Evolutionary conservation across 2,888 invertebrate genomes (phyloP).

Genomic region (Perdita meconis): DNA sequence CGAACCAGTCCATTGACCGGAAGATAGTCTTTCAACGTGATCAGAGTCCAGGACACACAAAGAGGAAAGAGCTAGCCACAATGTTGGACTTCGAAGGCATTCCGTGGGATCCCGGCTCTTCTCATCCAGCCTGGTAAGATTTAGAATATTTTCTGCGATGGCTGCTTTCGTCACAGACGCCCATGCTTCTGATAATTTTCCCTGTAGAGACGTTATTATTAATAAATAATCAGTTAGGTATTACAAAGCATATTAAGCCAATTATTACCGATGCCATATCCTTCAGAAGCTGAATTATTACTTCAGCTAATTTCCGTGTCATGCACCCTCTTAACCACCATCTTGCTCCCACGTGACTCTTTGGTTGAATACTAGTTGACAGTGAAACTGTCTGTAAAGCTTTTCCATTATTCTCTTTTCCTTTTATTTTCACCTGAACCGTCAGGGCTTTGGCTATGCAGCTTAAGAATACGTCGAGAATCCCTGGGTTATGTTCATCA

Average conservation of each 20-base stretch:
- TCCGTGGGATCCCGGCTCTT: constrained; percentile 89
- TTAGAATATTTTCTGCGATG: constrained; percentile 93
- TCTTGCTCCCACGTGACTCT: constrained; percentile 85
- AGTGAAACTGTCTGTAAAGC: constrained; percentile 86
- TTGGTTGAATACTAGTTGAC: constrained; percentile 86
- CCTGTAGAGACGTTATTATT: constrained; percentile 86
- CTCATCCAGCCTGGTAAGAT: constrained; percentile 92
- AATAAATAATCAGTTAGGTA: neutral
- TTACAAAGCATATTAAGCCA: too few relatives aligned
- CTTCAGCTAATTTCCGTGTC: constrained; percentile 93
- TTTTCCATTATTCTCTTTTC: constrained; percentile 85
- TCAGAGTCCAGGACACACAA: constrained; percentile 96
- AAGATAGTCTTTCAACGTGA: constrained; percentile 92
- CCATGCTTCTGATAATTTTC: constrained; percentile 94
- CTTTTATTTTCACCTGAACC: constrained; percentile 93
- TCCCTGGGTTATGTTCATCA: constrained; percentile 87
- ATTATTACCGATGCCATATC: constrained; percentile 95
- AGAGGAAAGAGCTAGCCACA: constrained; percentile 97
- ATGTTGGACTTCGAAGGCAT: constrained; percentile 92
- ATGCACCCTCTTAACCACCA: constrained; percentile 97
- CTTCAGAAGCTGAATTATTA: constrained; percentile 93
- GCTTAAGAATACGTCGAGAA: constrained; percentile 95
- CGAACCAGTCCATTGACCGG: constrained; percentile 91
- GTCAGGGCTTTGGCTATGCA: constrained; percentile 96
- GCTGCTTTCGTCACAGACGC: constrained; percentile 94